A percentile compares a stretch with the other conserved stretches of the same genome.
Conservation (phyloP, 2,888 invertebrate genomes). For the Ischnura elegans region DNA sequence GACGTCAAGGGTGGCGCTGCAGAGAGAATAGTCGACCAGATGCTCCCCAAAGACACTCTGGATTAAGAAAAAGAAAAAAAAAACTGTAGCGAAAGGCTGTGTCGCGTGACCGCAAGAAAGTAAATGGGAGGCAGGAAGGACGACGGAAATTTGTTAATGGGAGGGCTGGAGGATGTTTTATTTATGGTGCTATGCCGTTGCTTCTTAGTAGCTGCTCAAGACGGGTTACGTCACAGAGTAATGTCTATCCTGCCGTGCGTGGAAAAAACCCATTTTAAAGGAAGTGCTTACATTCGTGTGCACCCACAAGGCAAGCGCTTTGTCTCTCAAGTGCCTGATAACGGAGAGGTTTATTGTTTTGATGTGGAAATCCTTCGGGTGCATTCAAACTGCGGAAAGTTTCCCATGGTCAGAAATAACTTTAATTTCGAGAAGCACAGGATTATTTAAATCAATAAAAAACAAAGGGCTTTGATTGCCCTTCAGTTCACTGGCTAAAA, state of each 20-base stretch:
- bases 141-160: not conserved
- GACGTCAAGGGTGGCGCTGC: not conserved
- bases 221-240: not conserved
- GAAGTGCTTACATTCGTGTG: too few species aligned
- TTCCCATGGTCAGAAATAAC: too few species aligned
- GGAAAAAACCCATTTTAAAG: not conserved
- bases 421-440: too few species aligned
- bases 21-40: constrained; percentile 22
- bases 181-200: not conserved
- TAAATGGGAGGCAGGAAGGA: not conserved
- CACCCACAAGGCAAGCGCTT: too few species aligned
- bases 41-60: not conserved
- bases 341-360: too few species aligned
- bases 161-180: not conserved
- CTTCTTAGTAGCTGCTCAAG: not conserved
- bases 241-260: not conserved
- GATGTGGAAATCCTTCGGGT: too few species aligned
- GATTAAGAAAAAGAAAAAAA: not conserved
- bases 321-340: too few species aligned
- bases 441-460: too few species aligned
- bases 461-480: too few species aligned
- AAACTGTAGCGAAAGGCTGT: not conserved
- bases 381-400: too few species aligned
- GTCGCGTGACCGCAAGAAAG: constrained; percentile 39
- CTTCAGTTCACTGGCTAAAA: too few species aligned